Base-by-base conservation (phyloP, 1,140 invertebrate species). In the Telenomus remus region DNA sequence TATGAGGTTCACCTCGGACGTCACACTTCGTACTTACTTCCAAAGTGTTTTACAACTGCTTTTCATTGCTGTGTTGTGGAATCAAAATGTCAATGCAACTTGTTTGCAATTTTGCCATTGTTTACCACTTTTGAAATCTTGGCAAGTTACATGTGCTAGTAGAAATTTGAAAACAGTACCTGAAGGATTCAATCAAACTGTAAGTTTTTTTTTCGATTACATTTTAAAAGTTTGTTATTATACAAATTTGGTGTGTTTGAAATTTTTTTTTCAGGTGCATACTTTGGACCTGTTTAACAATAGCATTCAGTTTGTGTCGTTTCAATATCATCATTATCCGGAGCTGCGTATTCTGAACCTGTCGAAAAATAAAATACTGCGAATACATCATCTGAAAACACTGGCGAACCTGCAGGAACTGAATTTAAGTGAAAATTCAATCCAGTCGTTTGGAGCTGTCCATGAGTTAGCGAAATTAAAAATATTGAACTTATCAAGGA, bases 351-450 rank as follows among this genome's bases (percentile, higher is more conserved):
- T 51, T 50, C n/a, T 88, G 44, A 81, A 87, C 51, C 54, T 88
- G 15, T 87, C 85, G 9, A 63, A 50, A 16, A 88, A 87, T 48
- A 43, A 65, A 9, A 63, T 88, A 47, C 69, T 48, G 0, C 56
- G 61, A 16, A 65, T 87, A 7, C 12, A 27, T 9, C 76, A 83
- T 6, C 55, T 88, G 44, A 81, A 78, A 39, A 71, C 61, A 16
- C 37, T 87, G 13, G 71, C 33, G 8, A 80, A 84, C 9, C 59
- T 87, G 1, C 48, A 82, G 15, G 72, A 81, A 11, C 37, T 88
- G 5, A 84, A 86, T 73, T 68, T 87, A 16, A 81, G 82, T 2
- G 74, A 66, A 27, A 87, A 88, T 70, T 47, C 63, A 47, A 65
- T 88, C 14, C 78, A 12, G 11, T 19, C 15, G 34, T 35, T 70